Evolutionary conservation across 2,888 invertebrate genomes (phyloP).

Genomic region (Himalopsyche kuldschensis): DNA sequence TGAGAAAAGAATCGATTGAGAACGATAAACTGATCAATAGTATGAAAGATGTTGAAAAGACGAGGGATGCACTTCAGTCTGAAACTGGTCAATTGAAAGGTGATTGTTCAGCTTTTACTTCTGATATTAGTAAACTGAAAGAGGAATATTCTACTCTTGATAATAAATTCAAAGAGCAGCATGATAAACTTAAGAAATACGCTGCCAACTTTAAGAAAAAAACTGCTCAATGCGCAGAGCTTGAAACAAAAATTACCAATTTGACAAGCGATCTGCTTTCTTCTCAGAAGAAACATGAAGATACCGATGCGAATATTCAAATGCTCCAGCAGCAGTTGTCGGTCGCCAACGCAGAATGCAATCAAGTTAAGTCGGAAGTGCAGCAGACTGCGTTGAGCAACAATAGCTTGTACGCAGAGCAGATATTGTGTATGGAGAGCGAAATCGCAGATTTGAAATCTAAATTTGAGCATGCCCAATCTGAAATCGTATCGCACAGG

Average conservation of each 20-base stretch:
- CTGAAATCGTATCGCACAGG: neutral
- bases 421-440: constrained; percentile 38
- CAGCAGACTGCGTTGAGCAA: constrained; percentile 14
- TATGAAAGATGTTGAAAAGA: constrained; percentile 58
- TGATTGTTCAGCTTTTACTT: constrained; percentile 46
- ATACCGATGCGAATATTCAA: constrained; percentile 7
- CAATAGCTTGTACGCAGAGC: neutral
- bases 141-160: constrained; percentile 57
- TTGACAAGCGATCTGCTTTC: constrained; percentile 25
- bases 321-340: constrained; percentile 16
- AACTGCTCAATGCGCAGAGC: constrained; percentile 63
- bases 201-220: constrained; percentile 78
- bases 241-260: constrained; percentile 59
- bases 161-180: constrained; percentile 67
- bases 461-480: neutral
- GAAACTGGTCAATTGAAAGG: constrained; percentile 55
- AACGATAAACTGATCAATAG: constrained; percentile 65
- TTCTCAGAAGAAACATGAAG: constrained; percentile 18
- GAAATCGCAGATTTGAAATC: constrained; percentile 23
- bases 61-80: constrained; percentile 53
- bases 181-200: constrained; percentile 78
- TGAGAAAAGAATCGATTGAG: constrained; percentile 63
- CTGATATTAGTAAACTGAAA: constrained; percentile 49
- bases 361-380: constrained; percentile 23
- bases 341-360: constrained; percentile 11